phyloP scores from a whole-genome alignment of 2,113 vertebrate species.

The Barnardius zonarius region DNA sequence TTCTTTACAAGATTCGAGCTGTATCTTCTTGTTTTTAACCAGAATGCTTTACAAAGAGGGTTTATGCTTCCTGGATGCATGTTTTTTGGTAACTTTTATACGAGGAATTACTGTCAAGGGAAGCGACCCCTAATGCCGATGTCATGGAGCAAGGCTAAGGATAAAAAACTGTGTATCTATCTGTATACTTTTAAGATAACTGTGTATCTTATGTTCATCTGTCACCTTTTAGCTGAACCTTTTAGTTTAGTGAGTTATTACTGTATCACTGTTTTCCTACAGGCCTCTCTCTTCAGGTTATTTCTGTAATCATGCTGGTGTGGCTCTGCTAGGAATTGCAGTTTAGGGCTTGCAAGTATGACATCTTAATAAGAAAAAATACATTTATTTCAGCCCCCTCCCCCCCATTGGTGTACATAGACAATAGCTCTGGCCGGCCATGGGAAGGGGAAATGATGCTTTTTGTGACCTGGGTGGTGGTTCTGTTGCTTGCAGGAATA shows the following conservation, averaged over 20 bases:
- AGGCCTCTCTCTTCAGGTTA: not conserved
- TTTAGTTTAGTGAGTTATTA: not conserved
- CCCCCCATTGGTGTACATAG: not conserved
- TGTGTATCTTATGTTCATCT: not conserved
- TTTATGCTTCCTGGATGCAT: not conserved
- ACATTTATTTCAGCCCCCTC: too few species aligned
- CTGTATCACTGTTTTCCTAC: not conserved
- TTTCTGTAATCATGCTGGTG: not conserved
- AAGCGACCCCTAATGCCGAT: fast-evolving
- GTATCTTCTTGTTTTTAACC: not conserved
- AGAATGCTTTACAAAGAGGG: not conserved
- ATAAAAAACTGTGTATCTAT: not conserved
- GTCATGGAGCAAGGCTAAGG: not conserved
- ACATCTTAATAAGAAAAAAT: not conserved
- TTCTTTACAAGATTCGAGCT: not conserved
- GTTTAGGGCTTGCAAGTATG: not conserved
- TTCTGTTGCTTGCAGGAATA: not conserved
- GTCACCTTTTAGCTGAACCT: not conserved
- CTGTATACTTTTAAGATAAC: not conserved
- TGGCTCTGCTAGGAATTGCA: not conserved
- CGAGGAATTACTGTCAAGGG: not conserved
- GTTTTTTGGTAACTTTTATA: not conserved
- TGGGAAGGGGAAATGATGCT: not conserved
- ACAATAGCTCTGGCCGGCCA: not conserved
- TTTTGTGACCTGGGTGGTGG: not conserved